Base-by-base conservation (phyloP, 1,140 invertebrate species). In the Zaprionus vittiger region DNA sequence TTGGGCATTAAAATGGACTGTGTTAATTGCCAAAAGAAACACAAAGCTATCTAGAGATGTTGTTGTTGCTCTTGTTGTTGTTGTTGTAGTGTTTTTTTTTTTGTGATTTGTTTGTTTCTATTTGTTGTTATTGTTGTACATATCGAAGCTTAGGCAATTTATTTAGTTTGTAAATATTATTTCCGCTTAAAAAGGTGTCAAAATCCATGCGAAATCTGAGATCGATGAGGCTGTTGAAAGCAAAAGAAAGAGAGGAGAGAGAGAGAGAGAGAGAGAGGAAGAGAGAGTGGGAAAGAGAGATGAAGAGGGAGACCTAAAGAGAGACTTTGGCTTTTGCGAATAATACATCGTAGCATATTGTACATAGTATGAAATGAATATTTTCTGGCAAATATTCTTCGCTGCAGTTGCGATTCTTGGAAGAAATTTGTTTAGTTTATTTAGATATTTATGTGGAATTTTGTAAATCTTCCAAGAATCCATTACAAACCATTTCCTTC, bases 1-100 rank as follows among this genome's bases (percentile, higher is more conserved):
- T 67, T 73, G 63, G 55, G 71, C 71, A 73, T 73, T 61, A 73
- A 73, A 73, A 73, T 73, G 28, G 37, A 68, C 54, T 54, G 56
- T 62, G 57, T 61, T 73, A 73, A 73, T 73, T 73, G 72, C 57
- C 65, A 37, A 37, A 55, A 68, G 34, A 66, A 73, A 73, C 62
- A 72, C 64, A 73, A 38, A 69, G 55, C 15, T 52, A 31, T 34
- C 15, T 52, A 15, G 38, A 62, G 17, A 12, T 44, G 15, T 44
- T 54, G 4, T 41, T 15, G 15, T 44, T 37, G 20, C 20, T 47
- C 1, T 37, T 68, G 1, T 52, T 54, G 11, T 61, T 62, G 22
- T 38, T 52, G 20, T 44, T 49, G 3, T 70, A 20, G 20, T 54
- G 22, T 34, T 34, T 62, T 20, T 38, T 64, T 55, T 20, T 38